Evolutionary conservation across 2,113 vertebrate species (phyloP).

Genomic region (Anguilla rostrata): DNA sequence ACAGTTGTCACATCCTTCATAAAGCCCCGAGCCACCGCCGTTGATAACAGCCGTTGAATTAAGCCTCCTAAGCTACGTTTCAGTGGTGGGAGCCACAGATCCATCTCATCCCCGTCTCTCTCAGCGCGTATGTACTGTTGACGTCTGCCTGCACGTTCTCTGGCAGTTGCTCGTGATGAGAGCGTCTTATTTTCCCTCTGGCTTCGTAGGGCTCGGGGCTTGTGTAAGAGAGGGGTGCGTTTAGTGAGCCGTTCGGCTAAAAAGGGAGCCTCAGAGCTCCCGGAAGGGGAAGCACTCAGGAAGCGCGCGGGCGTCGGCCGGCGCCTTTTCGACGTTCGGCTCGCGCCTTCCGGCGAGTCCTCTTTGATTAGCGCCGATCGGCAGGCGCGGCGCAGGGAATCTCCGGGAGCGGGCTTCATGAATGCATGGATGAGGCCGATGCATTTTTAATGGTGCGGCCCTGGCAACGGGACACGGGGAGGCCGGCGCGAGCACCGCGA

Average conservation of each 20-base stretch:
- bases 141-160: slow-evolving; percentile 16
- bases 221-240: slow-evolving; percentile 2
- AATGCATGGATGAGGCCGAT: slow-evolving; percentile 62
- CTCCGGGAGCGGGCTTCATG: slow-evolving; percentile 59
- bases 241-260: not conserved
- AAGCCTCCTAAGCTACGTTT: slow-evolving; percentile 55
- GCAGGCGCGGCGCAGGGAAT: slow-evolving; percentile 48
- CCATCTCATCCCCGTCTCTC: slow-evolving; percentile 30
- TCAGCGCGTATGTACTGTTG: slow-evolving; percentile 1
- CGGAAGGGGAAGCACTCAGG: slow-evolving; percentile 23
- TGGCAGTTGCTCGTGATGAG: slow-evolving; percentile 42
- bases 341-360: slow-evolving; percentile 53
- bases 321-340: slow-evolving; percentile 55
- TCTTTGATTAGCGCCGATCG: slow-evolving; percentile 43
- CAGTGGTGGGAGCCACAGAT: slow-evolving; percentile 40
- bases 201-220: slow-evolving; percentile 8
- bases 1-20: slow-evolving; percentile 63
- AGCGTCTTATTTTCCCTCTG: slow-evolving; percentile 28
- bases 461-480: slow-evolving; percentile 42
- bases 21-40: slow-evolving; percentile 50
- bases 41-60: slow-evolving; percentile 62
- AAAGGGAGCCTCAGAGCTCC: not conserved
- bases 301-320: not conserved
- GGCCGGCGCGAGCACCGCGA: slow-evolving; percentile 51
- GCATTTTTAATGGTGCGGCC: slow-evolving; percentile 51